Evolutionary conservation across 2,113 vertebrate genomes (phyloP).

Genomic region (human (Homo sapiens)): DNA sequence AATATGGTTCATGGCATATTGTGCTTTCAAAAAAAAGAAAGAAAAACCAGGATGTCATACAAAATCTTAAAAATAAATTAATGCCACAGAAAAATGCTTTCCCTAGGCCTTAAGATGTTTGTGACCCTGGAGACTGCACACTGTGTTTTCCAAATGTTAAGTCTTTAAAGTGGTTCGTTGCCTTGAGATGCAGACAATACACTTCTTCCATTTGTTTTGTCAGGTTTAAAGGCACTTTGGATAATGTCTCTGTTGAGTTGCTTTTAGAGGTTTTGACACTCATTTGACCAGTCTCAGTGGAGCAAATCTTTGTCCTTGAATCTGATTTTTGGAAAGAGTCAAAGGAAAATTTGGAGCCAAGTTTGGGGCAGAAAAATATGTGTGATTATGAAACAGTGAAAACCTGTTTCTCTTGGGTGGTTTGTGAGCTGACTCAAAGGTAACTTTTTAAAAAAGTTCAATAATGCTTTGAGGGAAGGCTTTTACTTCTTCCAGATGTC

Average conservation of each 20-base stretch:
- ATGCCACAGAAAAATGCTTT: neutral
- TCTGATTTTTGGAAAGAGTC: constrained; percentile 47
- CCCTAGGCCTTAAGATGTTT: neutral
- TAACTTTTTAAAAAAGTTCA: neutral
- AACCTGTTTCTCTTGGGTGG: constrained; percentile 35
- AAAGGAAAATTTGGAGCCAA: constrained; percentile 42
- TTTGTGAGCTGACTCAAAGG: constrained; percentile 48
- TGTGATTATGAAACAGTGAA: constrained; percentile 13
- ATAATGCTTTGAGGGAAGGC: neutral
- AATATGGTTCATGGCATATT: neutral
- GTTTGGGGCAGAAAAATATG: constrained; percentile 19
- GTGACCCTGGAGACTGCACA: neutral
- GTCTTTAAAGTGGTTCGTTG: neutral
- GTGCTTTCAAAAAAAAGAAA: neutral
- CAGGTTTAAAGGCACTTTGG: neutral
- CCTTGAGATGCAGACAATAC: neutral
- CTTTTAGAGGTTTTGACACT: constrained; percentile 12
- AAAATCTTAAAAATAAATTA: constrained; percentile 18
- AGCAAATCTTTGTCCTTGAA: constrained; percentile 47
- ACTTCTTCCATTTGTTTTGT: neutral
- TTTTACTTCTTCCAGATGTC: constrained; percentile 24
- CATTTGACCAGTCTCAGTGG: constrained; percentile 3
- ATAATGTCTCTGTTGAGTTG: neutral
- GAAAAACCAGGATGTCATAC: neutral
- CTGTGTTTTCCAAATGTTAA: neutral